Conservation (phyloP, 2,113 vertebrate genomes). For the Furnarius figulus region DNA sequence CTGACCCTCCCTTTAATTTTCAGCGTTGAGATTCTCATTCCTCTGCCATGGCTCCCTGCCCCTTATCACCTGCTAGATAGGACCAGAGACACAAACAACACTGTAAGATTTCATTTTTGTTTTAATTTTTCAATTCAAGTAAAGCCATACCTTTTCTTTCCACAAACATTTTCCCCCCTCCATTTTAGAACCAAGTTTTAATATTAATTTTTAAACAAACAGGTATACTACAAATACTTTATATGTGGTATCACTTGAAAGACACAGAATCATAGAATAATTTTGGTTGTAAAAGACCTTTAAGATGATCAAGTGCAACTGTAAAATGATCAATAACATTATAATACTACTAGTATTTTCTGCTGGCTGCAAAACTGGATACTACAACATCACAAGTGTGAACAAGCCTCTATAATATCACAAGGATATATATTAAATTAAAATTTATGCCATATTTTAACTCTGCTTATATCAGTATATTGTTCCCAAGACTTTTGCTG, state of each 20-base stretch:
- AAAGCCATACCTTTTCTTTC: not conserved
- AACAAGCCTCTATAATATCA: not conserved
- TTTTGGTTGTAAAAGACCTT: not conserved
- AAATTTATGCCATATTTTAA: not conserved
- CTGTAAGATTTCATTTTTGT: rapidly evolving
- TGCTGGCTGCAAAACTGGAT: not conserved
- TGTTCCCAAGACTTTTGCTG: not conserved
- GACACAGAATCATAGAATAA: not conserved
- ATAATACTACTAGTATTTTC: not conserved
- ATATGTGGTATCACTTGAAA: not conserved
- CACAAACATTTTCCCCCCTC: rapidly evolving
- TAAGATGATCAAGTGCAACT: not conserved
- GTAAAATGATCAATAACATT: not conserved
- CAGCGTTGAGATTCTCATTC: not conserved
- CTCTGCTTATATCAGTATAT: not conserved
- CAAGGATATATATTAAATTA: not conserved
- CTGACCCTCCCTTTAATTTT: not conserved
- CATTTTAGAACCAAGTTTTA: not conserved
- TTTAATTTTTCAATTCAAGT: not conserved
- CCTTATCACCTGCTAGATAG: not conserved
- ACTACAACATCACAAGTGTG: not conserved
- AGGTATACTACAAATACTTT: not conserved
- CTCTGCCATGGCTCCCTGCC: not conserved
- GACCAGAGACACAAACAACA: not conserved
- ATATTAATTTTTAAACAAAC: not conserved